Base-by-base conservation (phyloP, 2,113 vertebrate genomes). In the Nanorana parkeri region DNA sequence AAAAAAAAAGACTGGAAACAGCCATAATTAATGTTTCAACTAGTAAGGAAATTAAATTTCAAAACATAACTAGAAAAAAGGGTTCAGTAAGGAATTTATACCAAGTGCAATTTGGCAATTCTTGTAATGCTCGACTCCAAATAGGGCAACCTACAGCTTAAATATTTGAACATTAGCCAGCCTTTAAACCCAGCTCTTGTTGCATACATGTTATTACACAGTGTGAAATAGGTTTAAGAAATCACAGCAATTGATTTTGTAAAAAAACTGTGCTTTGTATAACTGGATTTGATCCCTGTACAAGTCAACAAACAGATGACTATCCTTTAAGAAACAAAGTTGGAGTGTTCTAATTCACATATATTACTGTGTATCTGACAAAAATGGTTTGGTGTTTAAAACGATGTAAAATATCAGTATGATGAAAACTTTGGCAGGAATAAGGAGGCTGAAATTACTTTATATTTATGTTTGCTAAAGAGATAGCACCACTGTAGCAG, bases 201-300 rank as follows among this genome's bases (percentile, higher is more conserved):
- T 29, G 76, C 20, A 65, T 67, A 17, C 51, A 67, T 78, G 26
- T 78, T 78, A 67, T 78, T 67, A 55, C 63, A 54, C 76, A 78
- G 61, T 17, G 51, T 78, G 63, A 65, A 19, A 56, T 29, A 28
- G 24, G 61, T 78, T 78, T 66, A 67, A 17, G 63, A 78, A 78
- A 67, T 78, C 61, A 78, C 51, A 66, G 63, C 24, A 66, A 78
- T 78, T 67, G 76, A 78, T 65, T 77, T 77, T 7, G 20, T 52
- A 36, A 64, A 77, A 77, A n/a, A 26, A 51, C 17, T 21, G 15
- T 21, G 61, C 75, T 55, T 66, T 74, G 54, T 75, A 55, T 61
- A 61, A 41, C 72, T 36, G 29, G 29, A 74, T 74, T 74, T 60
- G 71, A 54, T 74, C 19, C 28, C 52, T n/a, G 10, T 41, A 61